phyloP scores from a whole-genome alignment of 1,140 invertebrate genomes.

The Orchestia grillus region DNA sequence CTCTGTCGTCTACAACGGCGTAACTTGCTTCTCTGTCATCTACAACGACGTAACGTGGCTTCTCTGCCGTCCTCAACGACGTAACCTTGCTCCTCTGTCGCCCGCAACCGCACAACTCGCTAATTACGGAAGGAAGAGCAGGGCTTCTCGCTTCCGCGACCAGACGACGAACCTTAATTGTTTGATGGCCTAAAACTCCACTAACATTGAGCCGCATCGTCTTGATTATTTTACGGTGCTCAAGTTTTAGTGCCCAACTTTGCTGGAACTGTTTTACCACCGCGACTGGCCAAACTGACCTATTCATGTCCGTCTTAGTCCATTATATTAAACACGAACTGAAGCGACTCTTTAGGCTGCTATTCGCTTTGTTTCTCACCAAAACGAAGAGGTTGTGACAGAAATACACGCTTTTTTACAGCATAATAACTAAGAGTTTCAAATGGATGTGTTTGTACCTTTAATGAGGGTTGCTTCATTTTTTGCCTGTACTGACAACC shows the following conservation, averaged over 20 bases:
- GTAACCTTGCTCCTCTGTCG: not conserved
- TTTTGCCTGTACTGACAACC: no score
- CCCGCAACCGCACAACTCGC: not conserved
- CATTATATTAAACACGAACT: not conserved
- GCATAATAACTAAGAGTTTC: not conserved
- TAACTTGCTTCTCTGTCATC: no score
- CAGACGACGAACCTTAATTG: not conserved
- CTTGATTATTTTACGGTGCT: not conserved
- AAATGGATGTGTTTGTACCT: not conserved
- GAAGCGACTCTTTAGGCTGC: not conserved
- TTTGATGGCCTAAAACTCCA: not conserved
- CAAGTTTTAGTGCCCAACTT: not conserved
- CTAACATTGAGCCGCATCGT: not conserved
- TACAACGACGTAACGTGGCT: no score
- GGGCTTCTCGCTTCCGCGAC: not conserved
- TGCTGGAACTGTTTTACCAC: not conserved
- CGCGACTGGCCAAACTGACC: not conserved
- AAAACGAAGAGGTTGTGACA: not conserved
- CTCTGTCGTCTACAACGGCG: no score
- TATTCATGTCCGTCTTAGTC: not conserved
- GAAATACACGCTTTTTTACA: not conserved
- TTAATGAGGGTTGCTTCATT: no score
- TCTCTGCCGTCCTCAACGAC: no score
- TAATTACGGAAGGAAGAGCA: not conserved
- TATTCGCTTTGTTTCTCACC: not conserved